Evolutionary conservation across 2,797 vertebrate genomes (phyloP), one percentile per base, ranked within the genome.

Genomic region (Ceyx erithaca): DNA sequence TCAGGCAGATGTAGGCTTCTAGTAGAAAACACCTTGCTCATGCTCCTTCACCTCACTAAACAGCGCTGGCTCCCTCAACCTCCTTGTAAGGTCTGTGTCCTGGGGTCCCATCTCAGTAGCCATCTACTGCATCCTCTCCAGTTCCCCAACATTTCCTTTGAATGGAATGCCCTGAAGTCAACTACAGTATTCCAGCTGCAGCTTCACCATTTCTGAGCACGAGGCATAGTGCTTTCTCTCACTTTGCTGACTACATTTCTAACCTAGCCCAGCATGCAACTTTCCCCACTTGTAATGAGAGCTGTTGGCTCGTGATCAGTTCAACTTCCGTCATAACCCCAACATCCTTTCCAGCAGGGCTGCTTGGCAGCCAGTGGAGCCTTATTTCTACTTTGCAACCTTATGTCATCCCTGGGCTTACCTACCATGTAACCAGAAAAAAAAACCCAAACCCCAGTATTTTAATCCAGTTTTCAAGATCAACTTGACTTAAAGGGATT

Each of bases 61-160:
- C 55, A 35, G 18, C 30, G 2, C 19, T 8, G n/a, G 45, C 5
- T 41, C 41, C 5, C 68, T 59, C 48, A 73, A 18, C 35, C 25
- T 43, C 9, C 2, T 1, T 37, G 19, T 3, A 7, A 43, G 23
- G 11, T 9, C 0, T 2, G 14, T 33, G 64, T 25, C 41, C 63
- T 40, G 35, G 48, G 23, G 31, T 13, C 30, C 16, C 48, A 10
- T 22, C 45, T 8, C 6, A n/a, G 17, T 2, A 41, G 30, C 25
- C 19, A 4, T 5, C 10, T 19, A 17, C 16, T 37, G 37, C 26
- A 23, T 57, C 51, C 43, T 66, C 37, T 33, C 55, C 30, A 15
- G 46, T 49, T 33, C 58, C n/a, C 21, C 72, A 82, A 22, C 18
- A 7, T 46, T 77, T 46, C 33, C 46, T 71, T 78, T 33, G 73